phyloP scores from a whole-genome alignment of 1,140 invertebrate species.

The Drosophila lini region DNA sequence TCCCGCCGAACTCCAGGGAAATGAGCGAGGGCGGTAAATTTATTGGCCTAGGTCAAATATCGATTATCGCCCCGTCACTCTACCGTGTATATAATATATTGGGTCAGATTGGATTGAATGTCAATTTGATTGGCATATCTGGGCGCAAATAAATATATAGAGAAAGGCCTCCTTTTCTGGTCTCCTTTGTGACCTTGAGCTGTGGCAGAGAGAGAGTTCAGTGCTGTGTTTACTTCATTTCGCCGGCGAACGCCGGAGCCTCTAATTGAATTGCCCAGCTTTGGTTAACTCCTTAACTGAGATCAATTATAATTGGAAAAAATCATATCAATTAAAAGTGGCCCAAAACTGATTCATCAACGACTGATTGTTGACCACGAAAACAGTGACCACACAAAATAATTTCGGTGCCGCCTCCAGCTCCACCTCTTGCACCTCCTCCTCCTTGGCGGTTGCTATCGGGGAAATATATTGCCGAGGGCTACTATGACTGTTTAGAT shows the following conservation, averaged over 20 bases:
- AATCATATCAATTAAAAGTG: slow-evolving; percentile 54
- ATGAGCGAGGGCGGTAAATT: slow-evolving; percentile 13
- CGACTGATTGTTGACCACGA: slow-evolving; percentile 43
- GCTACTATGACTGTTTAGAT: slow-evolving; percentile 50
- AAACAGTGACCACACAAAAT: slow-evolving; percentile 39
- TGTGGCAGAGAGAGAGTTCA: slow-evolving; percentile 14
- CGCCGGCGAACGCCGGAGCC: not conserved
- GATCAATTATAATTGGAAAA: slow-evolving; percentile 55
- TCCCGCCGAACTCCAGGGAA: not conserved
- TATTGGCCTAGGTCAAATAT: slow-evolving; percentile 83
- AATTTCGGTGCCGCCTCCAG: not conserved
- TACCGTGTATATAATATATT: slow-evolving; percentile 31
- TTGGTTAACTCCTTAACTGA: slow-evolving; percentile 54
- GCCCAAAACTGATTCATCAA: slow-evolving; percentile 45
- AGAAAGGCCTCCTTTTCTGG: not conserved
- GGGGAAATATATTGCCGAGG: slow-evolving; percentile 42
- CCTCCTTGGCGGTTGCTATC: slow-evolving; percentile 26
- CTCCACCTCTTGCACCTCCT: not conserved
- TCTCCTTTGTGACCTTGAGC: slow-evolving; percentile 45
- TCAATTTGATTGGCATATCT: slow-evolving; percentile 78
- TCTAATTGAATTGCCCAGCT: slow-evolving; percentile 50
- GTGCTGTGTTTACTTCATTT: slow-evolving; percentile 26
- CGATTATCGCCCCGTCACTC: slow-evolving; percentile 61
- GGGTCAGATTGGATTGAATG: slow-evolving; percentile 78
- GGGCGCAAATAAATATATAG: slow-evolving; percentile 42